phyloP scores from a whole-genome alignment of 2,888 invertebrate genomes.

The Herminia tarsipennalis region DNA sequence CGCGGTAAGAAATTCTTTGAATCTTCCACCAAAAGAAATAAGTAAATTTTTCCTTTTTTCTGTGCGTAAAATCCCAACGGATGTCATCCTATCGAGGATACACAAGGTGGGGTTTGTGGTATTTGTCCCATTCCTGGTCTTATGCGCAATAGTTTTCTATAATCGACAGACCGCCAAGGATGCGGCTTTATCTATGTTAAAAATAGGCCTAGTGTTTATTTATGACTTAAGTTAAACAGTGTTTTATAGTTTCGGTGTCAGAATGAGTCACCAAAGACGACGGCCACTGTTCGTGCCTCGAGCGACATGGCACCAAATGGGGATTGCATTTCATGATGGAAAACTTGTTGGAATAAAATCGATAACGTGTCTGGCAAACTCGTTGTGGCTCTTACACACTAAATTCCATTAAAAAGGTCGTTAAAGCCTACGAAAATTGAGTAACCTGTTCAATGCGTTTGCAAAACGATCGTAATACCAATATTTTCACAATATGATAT shows the following conservation, averaged over 20 bases:
- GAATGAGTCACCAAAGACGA: conserved; percentile 56
- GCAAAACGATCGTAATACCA: conserved; percentile 42
- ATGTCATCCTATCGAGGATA: too few relatives aligned
- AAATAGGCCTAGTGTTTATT: conserved; percentile 18
- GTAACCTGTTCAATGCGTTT: conserved; percentile 38
- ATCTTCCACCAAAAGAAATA: conserved; percentile 12
- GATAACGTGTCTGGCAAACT: conserved; percentile 32
- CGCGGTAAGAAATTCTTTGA: conserved; percentile 14
- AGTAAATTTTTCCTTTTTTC: too few relatives aligned
- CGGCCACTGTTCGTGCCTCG: conserved; percentile 57
- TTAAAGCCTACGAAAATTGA: conserved; percentile 38
- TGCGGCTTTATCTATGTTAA: too few relatives aligned
- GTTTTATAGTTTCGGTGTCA: conserved; percentile 40
- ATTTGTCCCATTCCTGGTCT: too few relatives aligned
- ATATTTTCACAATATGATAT: conserved; percentile 51
- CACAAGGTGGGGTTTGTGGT: too few relatives aligned
- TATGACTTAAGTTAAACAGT: conserved; percentile 39
- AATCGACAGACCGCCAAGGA: too few relatives aligned
- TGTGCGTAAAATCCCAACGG: too few relatives aligned
- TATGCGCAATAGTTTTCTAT: too few relatives aligned
- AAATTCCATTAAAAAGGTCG: conserved; percentile 29
- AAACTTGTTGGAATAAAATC: conserved; percentile 51
- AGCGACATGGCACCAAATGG: conserved; percentile 64
- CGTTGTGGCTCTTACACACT: conserved; percentile 12
- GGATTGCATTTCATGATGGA: conserved; percentile 64